Evolutionary conservation across 2,113 vertebrate genomes (phyloP).

Genomic region (Montifringilla adamsi): DNA sequence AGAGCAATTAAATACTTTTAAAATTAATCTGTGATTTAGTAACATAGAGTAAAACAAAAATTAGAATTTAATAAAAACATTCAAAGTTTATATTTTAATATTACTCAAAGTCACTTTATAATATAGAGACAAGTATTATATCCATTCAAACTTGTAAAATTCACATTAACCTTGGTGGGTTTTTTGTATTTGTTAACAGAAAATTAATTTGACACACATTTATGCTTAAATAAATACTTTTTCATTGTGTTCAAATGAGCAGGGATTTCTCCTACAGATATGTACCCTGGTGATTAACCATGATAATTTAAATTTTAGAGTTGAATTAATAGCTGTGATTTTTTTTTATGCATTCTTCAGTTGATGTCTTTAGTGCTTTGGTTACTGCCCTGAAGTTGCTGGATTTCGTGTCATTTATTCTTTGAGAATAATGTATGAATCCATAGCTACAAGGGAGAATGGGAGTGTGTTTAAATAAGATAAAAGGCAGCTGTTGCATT

Average conservation of each 20-base stretch:
- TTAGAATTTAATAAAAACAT: neutral
- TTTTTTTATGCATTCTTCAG: neutral
- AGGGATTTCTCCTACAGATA: neutral
- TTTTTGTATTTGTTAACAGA: neutral
- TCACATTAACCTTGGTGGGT: neutral
- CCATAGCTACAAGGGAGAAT: neutral
- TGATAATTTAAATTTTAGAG: neutral
- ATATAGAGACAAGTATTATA: neutral
- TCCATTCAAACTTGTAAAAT: neutral
- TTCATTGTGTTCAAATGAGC: neutral
- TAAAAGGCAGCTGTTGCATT: constrained; percentile 19
- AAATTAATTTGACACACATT: neutral
- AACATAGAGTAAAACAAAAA: neutral
- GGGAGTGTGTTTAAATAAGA: constrained; percentile 20
- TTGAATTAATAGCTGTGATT: neutral
- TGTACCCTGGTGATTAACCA: neutral
- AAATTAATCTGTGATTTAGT: neutral
- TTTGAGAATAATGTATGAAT: neutral
- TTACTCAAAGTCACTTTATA: neutral
- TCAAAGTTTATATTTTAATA: neutral
- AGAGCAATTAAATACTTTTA: neutral
- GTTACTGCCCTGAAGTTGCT: neutral
- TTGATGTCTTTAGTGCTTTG: neutral
- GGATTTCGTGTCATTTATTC: neutral
- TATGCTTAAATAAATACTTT: neutral